Evolutionary conservation across 53 echinoderm and acorn worm genomes (phyloP), one percentile per base, ranked within the genome.

Genomic region (Astropecten irregularis): DNA sequence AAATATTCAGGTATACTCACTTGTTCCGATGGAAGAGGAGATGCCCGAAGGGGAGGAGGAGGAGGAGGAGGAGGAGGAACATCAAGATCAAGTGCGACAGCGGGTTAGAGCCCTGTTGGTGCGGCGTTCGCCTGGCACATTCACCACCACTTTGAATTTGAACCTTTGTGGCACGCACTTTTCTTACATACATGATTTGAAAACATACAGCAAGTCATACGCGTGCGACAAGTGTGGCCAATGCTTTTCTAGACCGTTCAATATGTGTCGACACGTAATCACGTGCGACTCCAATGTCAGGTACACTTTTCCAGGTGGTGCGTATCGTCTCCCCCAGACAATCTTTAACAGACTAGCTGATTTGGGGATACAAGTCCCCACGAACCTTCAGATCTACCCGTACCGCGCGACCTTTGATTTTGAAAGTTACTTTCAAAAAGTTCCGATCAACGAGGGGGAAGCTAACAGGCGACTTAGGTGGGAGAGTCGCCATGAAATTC

Each of bases 331-430:
- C 8, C 58, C 91, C 22, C 44, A 27, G 1, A 71, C 82, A 28
- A 30, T 90, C 27, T 90, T 86, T 47, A 68, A 82, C 9, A 65
- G 44, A 19, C 23, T 90, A 8, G 77, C 56, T 0, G 55, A 59
- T 15, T 34, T 40, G 33, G 91, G 77, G 10, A 76, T 91, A 13
- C 31, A 47, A 7, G 66, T 87, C 0, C 14, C 25, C 13, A 30
- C 42, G 3, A 26, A 34, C 26, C 31, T 68, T 11, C 39, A 44
- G 13, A 86, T 32, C 68, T 86, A 40, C 36, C 86, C 86, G 1
- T 87, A 86, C 48, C 40, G 65, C 26, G 86, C 71, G 0, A 85
- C 79, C 10, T 90, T 55, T 34, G 90, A 90, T 22, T 86, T 82
- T 46, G 82, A 90, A 70, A 70, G 50, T 21, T 90, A 29, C 36